These are phyloP conservation scores for Arctia plantaginis DNA, from an alignment of 2,888 invertebrate species.

Conservation along the genomic window DNA sequence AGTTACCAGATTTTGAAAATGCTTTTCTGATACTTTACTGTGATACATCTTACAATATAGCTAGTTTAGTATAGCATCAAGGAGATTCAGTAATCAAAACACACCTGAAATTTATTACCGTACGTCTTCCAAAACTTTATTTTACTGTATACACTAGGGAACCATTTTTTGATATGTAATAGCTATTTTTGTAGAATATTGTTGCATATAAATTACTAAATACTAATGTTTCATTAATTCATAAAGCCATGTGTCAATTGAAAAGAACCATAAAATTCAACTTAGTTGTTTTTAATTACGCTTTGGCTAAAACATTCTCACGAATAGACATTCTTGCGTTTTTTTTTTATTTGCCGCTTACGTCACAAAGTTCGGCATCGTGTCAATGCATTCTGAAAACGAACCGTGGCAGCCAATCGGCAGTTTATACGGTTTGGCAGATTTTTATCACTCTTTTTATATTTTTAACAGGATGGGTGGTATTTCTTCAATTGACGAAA, in stretches of 20 bases:
- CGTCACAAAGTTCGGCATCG: slow-evolving; percentile 32
- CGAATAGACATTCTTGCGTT: slow-evolving; percentile 33
- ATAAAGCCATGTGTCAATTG: slow-evolving; percentile 19
- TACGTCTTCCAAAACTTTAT: neutral
- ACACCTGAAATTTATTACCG: neutral
- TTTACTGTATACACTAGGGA: neutral
- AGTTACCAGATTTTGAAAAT: neutral
- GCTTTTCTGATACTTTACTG: neutral
- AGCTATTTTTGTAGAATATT: neutral
- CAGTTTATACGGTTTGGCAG: slow-evolving; percentile 24
- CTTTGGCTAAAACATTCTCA: slow-evolving; percentile 38
- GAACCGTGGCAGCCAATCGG: slow-evolving; percentile 28
- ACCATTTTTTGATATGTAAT: neutral
- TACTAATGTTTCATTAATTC: neutral
- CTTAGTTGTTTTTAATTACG: slow-evolving; percentile 26
- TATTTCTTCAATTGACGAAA: neutral
- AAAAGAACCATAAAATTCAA: slow-evolving; percentile 19
- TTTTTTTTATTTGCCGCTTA: slow-evolving; percentile 39
- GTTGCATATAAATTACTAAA: neutral
- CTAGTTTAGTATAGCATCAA: neutral
- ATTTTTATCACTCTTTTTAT: slow-evolving; percentile 26
- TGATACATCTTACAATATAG: no score
- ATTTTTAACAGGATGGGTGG: slow-evolving; percentile 2
- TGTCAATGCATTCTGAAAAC: slow-evolving; percentile 36
- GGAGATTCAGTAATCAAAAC: neutral